A percentile compares a stretch with the other conserved stretches of the same genome.
Conservation (phyloP, 2,113 vertebrate species). For the Lichenostomus cassidix region DNA sequence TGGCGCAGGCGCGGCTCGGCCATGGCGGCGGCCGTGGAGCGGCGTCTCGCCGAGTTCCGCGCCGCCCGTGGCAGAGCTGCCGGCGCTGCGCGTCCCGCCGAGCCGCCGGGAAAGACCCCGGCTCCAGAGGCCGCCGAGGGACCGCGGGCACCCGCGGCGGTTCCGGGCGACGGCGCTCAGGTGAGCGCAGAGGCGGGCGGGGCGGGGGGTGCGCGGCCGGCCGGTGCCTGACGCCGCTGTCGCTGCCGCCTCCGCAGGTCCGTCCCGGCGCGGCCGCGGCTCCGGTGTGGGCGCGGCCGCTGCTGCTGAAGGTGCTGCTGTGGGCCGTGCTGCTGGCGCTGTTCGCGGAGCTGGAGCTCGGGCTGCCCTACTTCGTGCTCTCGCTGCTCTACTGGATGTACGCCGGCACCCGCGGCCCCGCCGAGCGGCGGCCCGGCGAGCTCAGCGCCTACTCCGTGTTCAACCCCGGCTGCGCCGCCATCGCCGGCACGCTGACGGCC, state of each 20-base stretch:
- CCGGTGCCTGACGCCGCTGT: background rate
- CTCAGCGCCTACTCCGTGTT: slow-evolving; percentile 94
- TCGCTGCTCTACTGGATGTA: slow-evolving; percentile 94
- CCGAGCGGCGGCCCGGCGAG: slow-evolving; percentile 78
- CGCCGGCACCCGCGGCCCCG: slow-evolving; percentile 80
- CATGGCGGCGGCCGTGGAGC: slow-evolving; percentile 75
- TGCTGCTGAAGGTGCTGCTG: slow-evolving; percentile 84
- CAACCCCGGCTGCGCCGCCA: slow-evolving; percentile 89
- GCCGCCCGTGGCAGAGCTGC: no score
- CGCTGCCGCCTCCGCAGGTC: background rate
- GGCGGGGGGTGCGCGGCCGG: background rate
- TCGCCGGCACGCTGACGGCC: slow-evolving; percentile 87
- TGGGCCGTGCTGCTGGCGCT: slow-evolving; percentile 90
- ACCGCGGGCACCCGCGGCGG: no score
- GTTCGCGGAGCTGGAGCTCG: slow-evolving; percentile 88
- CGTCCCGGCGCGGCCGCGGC: background rate
- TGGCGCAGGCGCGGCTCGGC: background rate
- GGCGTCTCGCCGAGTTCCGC: slow-evolving; percentile 53
- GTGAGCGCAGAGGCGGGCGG: no score
- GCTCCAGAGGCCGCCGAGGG: no score
- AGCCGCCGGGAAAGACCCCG: no score
- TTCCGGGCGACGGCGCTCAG: no score
- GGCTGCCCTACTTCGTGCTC: slow-evolving; percentile 86
- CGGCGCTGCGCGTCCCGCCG: no score
- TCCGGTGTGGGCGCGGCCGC: background rate